Conservation (phyloP, 2,113 vertebrate species). For the Ictalurus furcatus region DNA sequence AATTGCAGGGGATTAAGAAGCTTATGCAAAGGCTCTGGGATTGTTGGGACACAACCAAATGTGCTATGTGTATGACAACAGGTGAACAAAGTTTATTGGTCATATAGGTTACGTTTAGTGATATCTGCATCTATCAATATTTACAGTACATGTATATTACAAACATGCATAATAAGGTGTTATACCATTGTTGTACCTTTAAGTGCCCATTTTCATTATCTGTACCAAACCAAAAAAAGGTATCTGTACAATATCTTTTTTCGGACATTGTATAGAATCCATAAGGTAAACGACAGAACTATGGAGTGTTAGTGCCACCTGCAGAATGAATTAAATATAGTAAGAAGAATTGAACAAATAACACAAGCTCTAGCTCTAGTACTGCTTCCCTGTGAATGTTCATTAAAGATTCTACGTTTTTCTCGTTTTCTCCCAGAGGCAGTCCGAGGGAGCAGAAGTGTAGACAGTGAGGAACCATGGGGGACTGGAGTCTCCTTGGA, state of each 20-base stretch:
- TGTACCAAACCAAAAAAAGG: background rate
- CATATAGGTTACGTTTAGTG: background rate
- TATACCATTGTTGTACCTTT: background rate
- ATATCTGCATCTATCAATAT: background rate
- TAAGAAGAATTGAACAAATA: background rate
- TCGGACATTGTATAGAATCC: background rate
- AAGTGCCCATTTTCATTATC: background rate
- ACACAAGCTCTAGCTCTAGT: background rate
- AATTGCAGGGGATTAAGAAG: constrained; percentile 26
- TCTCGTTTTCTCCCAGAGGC: constrained; percentile 52
- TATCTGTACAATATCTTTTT: background rate
- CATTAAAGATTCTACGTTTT: background rate
- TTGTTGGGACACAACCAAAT: background rate
- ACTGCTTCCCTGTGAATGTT: background rate
- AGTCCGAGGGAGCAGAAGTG: constrained; percentile 44
- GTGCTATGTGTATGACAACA: background rate
- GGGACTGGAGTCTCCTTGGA: constrained; percentile 95
- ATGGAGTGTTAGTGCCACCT: constrained; percentile 24
- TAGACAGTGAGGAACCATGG: constrained; percentile 77
- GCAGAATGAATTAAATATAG: background rate
- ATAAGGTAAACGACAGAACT: background rate
- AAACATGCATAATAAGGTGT: background rate
- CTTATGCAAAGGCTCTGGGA: background rate
- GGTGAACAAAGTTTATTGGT: background rate
- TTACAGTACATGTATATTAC: background rate